Conservation (phyloP, 2,113 vertebrate species). For the Percopsis transmontana region DNA sequence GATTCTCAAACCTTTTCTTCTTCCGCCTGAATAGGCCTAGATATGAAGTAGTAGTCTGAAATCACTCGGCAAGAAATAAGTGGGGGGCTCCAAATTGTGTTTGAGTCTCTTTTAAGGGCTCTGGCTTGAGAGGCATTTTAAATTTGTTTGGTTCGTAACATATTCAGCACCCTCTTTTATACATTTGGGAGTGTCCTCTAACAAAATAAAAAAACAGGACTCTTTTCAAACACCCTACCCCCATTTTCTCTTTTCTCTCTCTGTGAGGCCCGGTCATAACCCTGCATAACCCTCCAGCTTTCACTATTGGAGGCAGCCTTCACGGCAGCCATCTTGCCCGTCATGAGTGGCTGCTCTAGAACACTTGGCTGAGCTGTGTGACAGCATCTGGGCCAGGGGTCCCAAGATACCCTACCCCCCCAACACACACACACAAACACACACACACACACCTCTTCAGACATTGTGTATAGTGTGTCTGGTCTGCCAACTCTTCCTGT, state of each 20-base stretch:
- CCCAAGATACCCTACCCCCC: conserved; percentile 25
- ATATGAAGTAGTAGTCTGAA: conserved; percentile 29
- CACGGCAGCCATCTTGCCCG: conserved; percentile 47
- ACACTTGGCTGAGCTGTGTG: conserved; percentile 56
- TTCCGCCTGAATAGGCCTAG: conserved; percentile 39
- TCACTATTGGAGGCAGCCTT: neutral
- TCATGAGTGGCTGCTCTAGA: conserved; percentile 64
- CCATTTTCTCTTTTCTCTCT: conserved; percentile 4
- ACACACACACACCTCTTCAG: conserved; percentile 17
- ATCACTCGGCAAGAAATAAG: neutral
- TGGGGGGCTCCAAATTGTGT: too few relatives aligned
- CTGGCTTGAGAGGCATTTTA: conserved; percentile 48
- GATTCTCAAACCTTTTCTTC: conserved; percentile 18
- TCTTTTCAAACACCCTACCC: conserved; percentile 12
- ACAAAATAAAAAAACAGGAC: conserved; percentile 28
- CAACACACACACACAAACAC: conserved; percentile 15
- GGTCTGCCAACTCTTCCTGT: conserved; percentile 47
- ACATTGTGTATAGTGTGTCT: conserved; percentile 11
- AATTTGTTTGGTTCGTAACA: conserved; percentile 56
- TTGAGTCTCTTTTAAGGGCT: conserved; percentile 7
- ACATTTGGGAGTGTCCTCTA: conserved; percentile 33
- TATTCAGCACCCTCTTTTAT: conserved; percentile 46
- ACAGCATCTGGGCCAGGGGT: conserved; percentile 53
- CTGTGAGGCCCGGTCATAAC: neutral
- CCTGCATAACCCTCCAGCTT: conserved; percentile 13